Conservation (phyloP, 2,113 vertebrate species). For the Myrmecophaga tridactyla region DNA sequence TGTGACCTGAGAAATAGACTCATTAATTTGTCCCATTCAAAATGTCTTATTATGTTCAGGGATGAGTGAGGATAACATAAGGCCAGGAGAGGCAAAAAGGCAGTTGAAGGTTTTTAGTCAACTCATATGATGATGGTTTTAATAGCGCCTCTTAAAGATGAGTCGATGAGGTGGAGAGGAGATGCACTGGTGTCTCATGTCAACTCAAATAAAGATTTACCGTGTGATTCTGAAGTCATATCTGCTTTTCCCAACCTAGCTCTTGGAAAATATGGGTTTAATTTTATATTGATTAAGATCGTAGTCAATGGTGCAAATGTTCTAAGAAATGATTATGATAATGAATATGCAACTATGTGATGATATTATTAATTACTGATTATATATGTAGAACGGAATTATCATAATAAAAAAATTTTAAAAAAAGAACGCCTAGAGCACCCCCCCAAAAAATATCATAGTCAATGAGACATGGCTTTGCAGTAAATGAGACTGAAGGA, state of each 20-base stretch:
- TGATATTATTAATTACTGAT: too few relatives aligned
- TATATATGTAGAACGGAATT: too few relatives aligned
- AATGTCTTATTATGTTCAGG: not conserved
- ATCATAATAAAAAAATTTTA: too few relatives aligned
- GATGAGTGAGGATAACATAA: not conserved
- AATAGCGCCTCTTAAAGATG: not conserved
- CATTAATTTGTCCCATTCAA: not conserved
- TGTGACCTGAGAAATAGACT: not conserved
- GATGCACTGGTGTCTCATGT: not conserved
- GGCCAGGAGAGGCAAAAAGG: not conserved
- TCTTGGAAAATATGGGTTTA: not conserved
- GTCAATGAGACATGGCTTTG: too few relatives aligned
- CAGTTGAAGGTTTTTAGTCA: not conserved
- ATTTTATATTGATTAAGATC: not conserved
- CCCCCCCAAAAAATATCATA: too few relatives aligned
- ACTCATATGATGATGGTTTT: not conserved
- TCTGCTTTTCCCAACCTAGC: not conserved
- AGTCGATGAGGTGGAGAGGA: not conserved
- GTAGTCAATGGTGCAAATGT: fast-evolving
- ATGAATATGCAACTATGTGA: too few relatives aligned
- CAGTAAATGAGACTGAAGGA: not conserved
- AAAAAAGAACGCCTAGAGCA: too few relatives aligned
- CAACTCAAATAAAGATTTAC: not conserved
- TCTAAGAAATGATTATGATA: too few relatives aligned
- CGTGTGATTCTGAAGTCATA: not conserved